phyloP scores from a whole-genome alignment of 2,888 invertebrate species.

The Rhagophthalmus giganteus region DNA sequence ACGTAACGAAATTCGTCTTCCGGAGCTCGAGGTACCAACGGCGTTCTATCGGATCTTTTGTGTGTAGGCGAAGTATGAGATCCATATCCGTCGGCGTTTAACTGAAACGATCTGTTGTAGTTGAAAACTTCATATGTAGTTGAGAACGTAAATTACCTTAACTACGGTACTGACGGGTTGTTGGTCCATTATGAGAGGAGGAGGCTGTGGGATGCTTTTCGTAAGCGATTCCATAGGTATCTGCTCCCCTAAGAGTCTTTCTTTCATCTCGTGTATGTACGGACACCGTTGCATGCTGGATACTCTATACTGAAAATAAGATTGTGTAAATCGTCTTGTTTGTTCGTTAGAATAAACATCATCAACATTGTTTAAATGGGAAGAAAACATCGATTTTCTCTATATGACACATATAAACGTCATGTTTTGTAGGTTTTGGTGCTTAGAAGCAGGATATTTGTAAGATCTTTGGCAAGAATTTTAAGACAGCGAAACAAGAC shows the following conservation, averaged over 20 bases:
- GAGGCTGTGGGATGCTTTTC: conserved; percentile 55
- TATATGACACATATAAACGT: too few species aligned
- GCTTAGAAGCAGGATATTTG: too few species aligned
- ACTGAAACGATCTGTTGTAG: conserved; percentile 66
- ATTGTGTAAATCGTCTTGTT: too few species aligned
- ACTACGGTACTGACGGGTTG: conserved; percentile 85
- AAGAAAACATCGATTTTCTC: too few species aligned
- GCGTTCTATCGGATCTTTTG: conserved; percentile 61
- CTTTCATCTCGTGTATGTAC: conserved; percentile 92
- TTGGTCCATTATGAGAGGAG: conserved; percentile 56
- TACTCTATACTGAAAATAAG: conserved; percentile 52
- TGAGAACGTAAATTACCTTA: too few species aligned
- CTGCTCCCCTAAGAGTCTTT: conserved; percentile 79
- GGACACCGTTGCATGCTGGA: conserved; percentile 84
- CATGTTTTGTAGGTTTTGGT: too few species aligned
- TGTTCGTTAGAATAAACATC: too few species aligned
- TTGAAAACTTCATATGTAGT: too few species aligned
- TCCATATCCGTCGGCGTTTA: conserved; percentile 85
- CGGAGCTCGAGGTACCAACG: conserved; percentile 74
- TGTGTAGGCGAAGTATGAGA: conserved; percentile 82
- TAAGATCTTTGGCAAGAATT: too few species aligned
- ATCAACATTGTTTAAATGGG: too few species aligned
- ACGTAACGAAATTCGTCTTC: conserved; percentile 69
- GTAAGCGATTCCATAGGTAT: conserved; percentile 65
- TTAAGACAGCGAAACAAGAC: too few species aligned